Percentiles rank a stretch among this genome's conserved stretches.
These are phyloP conservation scores for Sebastes paucispinis DNA, from an alignment of 2,797 vertebrate species.

Conservation along the genomic window DNA sequence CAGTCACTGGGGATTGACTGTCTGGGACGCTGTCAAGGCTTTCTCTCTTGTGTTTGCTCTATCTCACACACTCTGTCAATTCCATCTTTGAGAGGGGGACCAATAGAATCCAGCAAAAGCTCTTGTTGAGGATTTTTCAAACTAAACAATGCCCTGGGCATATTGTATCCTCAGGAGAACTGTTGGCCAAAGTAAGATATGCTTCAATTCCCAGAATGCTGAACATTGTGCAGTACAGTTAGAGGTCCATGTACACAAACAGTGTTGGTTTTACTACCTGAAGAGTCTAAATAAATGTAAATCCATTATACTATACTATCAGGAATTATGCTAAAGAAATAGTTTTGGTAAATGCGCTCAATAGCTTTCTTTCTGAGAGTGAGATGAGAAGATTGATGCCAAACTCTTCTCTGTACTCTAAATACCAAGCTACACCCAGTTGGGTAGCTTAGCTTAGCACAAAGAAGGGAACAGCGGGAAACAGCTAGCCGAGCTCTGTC, in stretches of 20 bases:
- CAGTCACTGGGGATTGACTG: slow-evolving; percentile 76
- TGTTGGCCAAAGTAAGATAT: slow-evolving; percentile 57
- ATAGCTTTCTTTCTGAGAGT: neutral
- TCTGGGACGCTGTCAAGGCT: slow-evolving; percentile 70
- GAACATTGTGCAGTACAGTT: slow-evolving; percentile 8
- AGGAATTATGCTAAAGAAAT: neutral
- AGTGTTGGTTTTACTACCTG: slow-evolving; percentile 3
- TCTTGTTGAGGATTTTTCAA: slow-evolving; percentile 73
- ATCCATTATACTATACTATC: neutral
- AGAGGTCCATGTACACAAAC: slow-evolving; percentile 23
- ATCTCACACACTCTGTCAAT: slow-evolving; percentile 64
- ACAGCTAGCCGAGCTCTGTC: neutral
- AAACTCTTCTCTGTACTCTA: neutral
- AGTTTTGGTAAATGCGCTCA: neutral
- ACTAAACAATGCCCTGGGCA: slow-evolving; percentile 81
- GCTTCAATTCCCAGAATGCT: slow-evolving; percentile 58
- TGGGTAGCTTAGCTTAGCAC: neutral
- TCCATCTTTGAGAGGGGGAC: slow-evolving; percentile 58
- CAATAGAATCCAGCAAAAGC: slow-evolving; percentile 60
- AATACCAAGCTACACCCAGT: neutral
- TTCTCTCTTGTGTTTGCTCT: slow-evolving; percentile 54
- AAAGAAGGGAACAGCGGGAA: neutral
- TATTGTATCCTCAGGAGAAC: slow-evolving; percentile 72
- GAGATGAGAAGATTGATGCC: neutral
- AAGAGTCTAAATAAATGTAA: neutral